A percentile compares a stretch with the other conserved stretches of the same genome.
phyloP scores from a whole-genome alignment of 2,113 vertebrate species.

The Vidua macroura region DNA sequence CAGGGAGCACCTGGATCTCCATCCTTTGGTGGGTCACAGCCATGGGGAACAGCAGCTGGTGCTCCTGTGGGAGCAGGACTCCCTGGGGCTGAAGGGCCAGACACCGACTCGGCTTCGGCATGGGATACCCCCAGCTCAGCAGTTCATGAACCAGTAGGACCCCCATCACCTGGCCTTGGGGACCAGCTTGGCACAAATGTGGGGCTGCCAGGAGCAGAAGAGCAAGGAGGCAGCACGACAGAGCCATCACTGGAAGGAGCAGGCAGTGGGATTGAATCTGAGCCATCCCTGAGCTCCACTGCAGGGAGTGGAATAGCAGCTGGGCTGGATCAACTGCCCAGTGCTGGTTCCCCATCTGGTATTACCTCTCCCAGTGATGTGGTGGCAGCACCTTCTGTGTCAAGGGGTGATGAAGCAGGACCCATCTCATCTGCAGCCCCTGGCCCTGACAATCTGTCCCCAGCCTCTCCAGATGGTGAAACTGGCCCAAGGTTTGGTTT shows the following conservation, averaged over 20 bases:
- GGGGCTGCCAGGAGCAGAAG: not conserved
- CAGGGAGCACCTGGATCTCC: not conserved
- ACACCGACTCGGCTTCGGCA: fast-evolving
- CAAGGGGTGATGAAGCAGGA: not conserved
- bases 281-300: not conserved
- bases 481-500: not conserved
- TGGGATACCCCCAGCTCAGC: not conserved
- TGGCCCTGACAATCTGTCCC: not conserved
- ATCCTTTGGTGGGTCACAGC: not conserved
- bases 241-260: not conserved
- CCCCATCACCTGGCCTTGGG: not conserved
- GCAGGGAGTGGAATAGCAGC: not conserved
- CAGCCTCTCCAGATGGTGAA: not conserved
- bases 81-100: fast-evolving
- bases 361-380: not conserved
- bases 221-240: fast-evolving
- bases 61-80: not conserved
- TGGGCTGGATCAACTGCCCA: not conserved
- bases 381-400: not conserved
- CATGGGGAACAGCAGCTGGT: not conserved
- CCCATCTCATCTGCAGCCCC: not conserved
- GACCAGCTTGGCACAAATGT: not conserved
- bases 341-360: not conserved
- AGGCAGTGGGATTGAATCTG: not conserved
- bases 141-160: not conserved